Conservation (phyloP, 1,140 invertebrate species). For the Chironomus tepperi region DNA sequence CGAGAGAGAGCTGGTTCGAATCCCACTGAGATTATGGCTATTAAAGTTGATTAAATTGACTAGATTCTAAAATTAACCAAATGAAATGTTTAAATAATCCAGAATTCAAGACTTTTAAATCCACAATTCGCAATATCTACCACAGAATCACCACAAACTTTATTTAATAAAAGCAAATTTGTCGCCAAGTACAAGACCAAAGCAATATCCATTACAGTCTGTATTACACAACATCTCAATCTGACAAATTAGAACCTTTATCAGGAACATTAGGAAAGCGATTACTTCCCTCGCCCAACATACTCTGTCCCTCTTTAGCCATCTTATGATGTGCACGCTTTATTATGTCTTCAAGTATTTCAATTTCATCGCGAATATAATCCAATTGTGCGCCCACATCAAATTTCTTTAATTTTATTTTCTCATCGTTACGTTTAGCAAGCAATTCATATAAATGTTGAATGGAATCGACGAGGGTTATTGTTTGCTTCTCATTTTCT, state of each 20-base stretch:
- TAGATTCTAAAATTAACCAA: too few relatives aligned
- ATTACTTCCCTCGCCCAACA: conserved; percentile 2
- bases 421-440: conserved; percentile 30
- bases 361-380: conserved; percentile 34
- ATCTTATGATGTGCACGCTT: conserved; percentile 25
- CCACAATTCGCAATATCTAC: too few relatives aligned
- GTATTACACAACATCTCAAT: not conserved
- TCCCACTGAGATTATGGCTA: too few relatives aligned
- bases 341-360: conserved; percentile 31
- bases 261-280: conserved; percentile 3
- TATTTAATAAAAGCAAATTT: too few relatives aligned
- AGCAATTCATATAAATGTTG: conserved; percentile 31
- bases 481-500: conserved; percentile 29
- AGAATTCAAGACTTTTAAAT: too few relatives aligned
- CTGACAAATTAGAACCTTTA: conserved; percentile 13
- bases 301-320: conserved; percentile 1
- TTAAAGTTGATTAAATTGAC: too few relatives aligned
- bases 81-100: too few relatives aligned
- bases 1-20: too few relatives aligned
- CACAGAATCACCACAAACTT: too few relatives aligned
- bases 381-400: conserved; percentile 32
- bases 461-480: conserved; percentile 31
- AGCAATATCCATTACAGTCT: too few relatives aligned
- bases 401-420: not conserved
- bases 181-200: too few relatives aligned